Percentiles rank a stretch among this genome's conserved stretches.
Conservation (phyloP, 2,797 vertebrate species). For the Sebastes iracundus region DNA sequence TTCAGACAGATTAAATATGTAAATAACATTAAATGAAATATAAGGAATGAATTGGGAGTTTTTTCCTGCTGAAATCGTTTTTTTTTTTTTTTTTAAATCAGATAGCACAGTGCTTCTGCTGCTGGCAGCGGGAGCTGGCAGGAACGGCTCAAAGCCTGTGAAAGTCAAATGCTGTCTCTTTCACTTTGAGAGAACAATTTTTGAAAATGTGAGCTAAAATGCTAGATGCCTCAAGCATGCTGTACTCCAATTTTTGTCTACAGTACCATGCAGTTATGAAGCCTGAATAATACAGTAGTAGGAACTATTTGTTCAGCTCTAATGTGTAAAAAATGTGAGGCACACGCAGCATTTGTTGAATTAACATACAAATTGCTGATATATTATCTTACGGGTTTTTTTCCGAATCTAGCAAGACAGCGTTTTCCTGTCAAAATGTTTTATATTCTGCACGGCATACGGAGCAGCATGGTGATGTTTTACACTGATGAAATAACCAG, state of each 20-base stretch:
- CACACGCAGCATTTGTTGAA: slow-evolving; percentile 64
- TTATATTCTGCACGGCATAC: slow-evolving; percentile 45
- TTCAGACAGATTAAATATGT: slow-evolving; percentile 32
- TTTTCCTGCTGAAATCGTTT: slow-evolving; percentile 42
- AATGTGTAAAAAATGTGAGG: slow-evolving; percentile 70
- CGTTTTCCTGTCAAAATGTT: slow-evolving; percentile 60
- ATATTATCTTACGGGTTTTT: slow-evolving; percentile 69
- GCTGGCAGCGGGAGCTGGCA: slow-evolving; percentile 60
- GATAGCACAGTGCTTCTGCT: slow-evolving; percentile 50
- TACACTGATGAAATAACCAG: slow-evolving; percentile 73
- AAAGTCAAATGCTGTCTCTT: slow-evolving; percentile 75
- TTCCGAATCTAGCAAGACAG: slow-evolving; percentile 58
- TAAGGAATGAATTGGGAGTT: slow-evolving; percentile 28
- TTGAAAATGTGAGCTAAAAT: slow-evolving; percentile 69
- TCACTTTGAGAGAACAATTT: slow-evolving; percentile 66
- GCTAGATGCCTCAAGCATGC: slow-evolving; percentile 65
- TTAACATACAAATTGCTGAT: slow-evolving; percentile 82
- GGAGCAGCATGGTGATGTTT: slow-evolving; percentile 53
- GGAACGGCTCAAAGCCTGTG: slow-evolving; percentile 65
- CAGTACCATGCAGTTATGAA: slow-evolving; percentile 48
- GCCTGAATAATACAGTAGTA: slow-evolving; percentile 54
- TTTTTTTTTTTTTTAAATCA: slow-evolving; percentile 23
- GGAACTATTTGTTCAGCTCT: slow-evolving; percentile 75
- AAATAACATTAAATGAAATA: slow-evolving; percentile 37
- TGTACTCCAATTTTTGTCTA: slow-evolving; percentile 59